Percentiles rank a stretch among this genome's conserved stretches.
Conservation (phyloP, 2,113 vertebrate genomes). For the Pheucticus melanocephalus region DNA sequence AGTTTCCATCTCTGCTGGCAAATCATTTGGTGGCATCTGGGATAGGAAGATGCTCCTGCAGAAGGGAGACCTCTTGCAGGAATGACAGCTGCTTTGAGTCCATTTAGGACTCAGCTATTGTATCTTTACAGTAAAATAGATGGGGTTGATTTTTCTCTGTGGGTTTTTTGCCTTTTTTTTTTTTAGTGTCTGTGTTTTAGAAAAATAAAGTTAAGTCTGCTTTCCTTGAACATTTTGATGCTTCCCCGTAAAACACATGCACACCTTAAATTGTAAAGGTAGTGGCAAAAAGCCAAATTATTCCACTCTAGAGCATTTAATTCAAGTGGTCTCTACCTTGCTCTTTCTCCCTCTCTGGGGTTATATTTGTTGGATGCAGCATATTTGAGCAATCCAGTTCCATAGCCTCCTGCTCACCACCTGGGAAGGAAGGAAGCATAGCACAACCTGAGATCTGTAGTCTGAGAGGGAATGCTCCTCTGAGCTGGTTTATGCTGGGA, state of each 20-base stretch:
- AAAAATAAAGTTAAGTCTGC: background rate
- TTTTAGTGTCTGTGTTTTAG: background rate
- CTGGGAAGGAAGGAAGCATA: background rate
- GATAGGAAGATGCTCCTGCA: background rate
- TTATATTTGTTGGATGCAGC: background rate
- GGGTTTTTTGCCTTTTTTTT: background rate
- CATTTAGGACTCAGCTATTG: background rate
- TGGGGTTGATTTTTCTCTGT: background rate
- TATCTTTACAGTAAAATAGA: background rate
- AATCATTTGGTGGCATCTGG: background rate
- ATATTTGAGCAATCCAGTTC: background rate
- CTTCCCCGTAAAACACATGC: background rate
- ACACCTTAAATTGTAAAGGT: background rate
- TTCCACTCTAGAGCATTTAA: background rate
- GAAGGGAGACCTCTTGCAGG: background rate
- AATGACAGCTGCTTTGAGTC: background rate
- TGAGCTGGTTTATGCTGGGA: background rate
- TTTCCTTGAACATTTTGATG: background rate
- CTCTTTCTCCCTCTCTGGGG: background rate
- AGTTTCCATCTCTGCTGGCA: background rate
- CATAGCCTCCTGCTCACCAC: background rate
- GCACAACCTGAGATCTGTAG: background rate
- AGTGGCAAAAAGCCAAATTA: background rate
- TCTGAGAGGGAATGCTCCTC: background rate
- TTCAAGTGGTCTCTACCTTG: background rate